A percentile compares a stretch with the other conserved stretches of the same genome.
phyloP scores from a whole-genome alignment of 2,888 invertebrate genomes.

The Hybos culiciformis region DNA sequence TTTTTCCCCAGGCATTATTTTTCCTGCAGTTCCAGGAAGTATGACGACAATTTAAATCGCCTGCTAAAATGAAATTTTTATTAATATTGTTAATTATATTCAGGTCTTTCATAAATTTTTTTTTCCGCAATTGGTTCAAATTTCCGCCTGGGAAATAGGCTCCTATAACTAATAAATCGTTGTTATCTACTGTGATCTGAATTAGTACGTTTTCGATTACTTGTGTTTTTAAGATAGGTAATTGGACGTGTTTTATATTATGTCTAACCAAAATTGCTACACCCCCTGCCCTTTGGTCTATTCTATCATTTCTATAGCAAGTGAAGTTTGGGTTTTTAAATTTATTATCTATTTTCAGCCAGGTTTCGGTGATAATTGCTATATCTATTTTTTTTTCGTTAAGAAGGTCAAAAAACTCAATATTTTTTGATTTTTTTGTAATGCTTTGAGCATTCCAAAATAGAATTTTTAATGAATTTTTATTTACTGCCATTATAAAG shows the following conservation, averaged over 20 bases:
- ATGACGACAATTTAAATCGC: no score
- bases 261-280: neutral
- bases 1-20: no score
- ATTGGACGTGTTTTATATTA: neutral
- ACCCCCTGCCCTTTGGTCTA: neutral
- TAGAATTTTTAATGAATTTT: no score
- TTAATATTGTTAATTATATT: neutral
- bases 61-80: no score
- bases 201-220: neutral
- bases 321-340: neutral
- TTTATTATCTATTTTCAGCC: neutral
- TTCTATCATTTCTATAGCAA: neutral
- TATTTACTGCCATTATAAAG: no score
- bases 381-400: neutral
- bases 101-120: neutral
- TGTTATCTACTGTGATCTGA: neutral
- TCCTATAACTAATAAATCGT: neutral
- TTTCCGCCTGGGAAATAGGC: neutral
- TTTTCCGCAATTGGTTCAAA: neutral
- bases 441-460: neutral
- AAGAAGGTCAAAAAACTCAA: neutral
- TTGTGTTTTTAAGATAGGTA: neutral
- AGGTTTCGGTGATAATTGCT: neutral
- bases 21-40: no score
- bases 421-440: neutral